Evolutionary conservation across 2,113 vertebrate species (phyloP).

Genomic region (Podarcis muralis): DNA sequence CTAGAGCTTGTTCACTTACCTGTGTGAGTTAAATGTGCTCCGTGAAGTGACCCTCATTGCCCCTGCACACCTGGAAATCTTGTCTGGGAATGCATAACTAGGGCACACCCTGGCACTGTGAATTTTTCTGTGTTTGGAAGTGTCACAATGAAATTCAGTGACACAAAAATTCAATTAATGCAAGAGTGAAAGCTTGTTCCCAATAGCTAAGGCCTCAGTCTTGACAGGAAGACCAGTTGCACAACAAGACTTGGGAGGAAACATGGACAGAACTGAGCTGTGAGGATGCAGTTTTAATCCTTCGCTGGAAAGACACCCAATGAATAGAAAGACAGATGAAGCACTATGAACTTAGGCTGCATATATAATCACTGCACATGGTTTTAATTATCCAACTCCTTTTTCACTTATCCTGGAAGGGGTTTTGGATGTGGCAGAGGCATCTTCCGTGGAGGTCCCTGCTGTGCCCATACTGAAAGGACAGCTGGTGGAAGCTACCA

Average conservation of each 20-base stretch:
- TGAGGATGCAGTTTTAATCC: background rate
- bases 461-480: too few species aligned
- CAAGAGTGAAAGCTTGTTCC: background rate
- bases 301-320: background rate
- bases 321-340: background rate
- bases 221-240: background rate
- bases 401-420: background rate
- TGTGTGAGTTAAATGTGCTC: background rate
- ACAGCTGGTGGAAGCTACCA: too few species aligned
- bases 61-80: background rate
- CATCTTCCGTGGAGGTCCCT: too few species aligned
- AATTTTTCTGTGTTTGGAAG: background rate
- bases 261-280: background rate
- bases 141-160: background rate
- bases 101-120: background rate
- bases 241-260: background rate
- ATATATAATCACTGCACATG: background rate
- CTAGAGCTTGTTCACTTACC: background rate
- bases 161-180: background rate
- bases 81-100: background rate
- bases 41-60: background rate
- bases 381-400: background rate
- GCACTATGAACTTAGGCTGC: background rate
- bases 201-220: background rate
- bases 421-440: background rate